Base-by-base conservation (phyloP, 1,140 invertebrate species). In the Wasmannia auropunctata region DNA sequence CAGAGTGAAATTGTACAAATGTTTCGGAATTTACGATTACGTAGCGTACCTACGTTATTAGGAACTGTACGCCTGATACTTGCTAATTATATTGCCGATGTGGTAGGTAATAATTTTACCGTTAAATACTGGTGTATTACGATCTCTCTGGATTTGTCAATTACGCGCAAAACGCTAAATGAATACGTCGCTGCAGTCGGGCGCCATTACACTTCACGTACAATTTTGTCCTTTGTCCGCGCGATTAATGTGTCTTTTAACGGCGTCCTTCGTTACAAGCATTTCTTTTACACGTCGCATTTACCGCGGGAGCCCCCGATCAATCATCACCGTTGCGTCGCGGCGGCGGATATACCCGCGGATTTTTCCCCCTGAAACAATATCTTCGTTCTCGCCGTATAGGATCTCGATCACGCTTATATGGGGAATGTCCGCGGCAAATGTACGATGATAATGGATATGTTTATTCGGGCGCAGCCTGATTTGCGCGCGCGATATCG, bases 401-500 rank as follows among this genome's bases (percentile, higher is more conserved):
- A 75, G 40, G 63, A 88, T 88, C 92, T 91, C 81, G 80, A 91
- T 83, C 80, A 83, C 74, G 87, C 85, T 86, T 85, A 86, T 63
- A n/a, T n/a, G n/a, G 79, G 76, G 86, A 67, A 63, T 43, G 43
- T 40, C n/a, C n/a, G 25, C 31, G 49, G 49, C 22, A 46, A 67
- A 54, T 28, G 58, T 46, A 69, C 51, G 51, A 46, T 63, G 77
- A 51, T n/a, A 92, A 92, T 92, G 89, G 90, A 93, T 92, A 93
- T 85, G 89, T 92, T 90, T 91, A 91, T 90, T 90, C 87, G 87
- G 65, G 72, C 85, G 91, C 88, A 91, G 87, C 85, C 84, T 74
- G 85, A 88, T 92, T 92, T 91, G 70, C 88, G 87, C 88, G 87
- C 79, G 77, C 89, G 89, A 92, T 92, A 93, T 92, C 79, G 16